Base-by-base conservation (phyloP, 2,888 invertebrate species). In the Lacanobia wlatinum region DNA sequence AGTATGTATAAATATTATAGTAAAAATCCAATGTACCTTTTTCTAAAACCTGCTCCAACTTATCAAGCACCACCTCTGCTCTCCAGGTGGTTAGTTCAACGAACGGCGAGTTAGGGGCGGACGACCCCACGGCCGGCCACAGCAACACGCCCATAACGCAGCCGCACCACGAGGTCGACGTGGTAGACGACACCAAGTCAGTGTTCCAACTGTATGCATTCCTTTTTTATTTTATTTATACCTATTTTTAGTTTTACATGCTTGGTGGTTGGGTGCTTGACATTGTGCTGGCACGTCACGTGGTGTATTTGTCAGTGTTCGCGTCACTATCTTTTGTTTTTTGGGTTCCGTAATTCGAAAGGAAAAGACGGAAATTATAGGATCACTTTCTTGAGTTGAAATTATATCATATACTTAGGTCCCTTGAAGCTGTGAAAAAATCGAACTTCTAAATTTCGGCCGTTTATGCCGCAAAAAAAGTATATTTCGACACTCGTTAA, bases 121-220 rank as follows among this genome's bases (percentile, higher is more conserved):
- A 99, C 95, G 99, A 99, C 96, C 99, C 99, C 43, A 99, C 98
- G 70, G 99, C 99, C 80, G 99, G 99, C 80, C 99, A 99, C 96
- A 99, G 99, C 95, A 99, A 99, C 96, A 99, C 99, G 90, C 99
- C 99, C 86, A 99, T 99, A 94, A 98, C 99, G 86, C 98, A 98
- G 93, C 97, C 97, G 84, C 98, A 98, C 94, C 98, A 98, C 93
- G 99, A 99, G 96, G 98, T 99, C 83, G 99, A 99, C 95, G 98
- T 99, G 92, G 98, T 98, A 90, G 99, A 99, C 96, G 99, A 99
- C 97, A 99, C 99, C 97, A 99, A 99, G 99, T 99, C 97, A 97
- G 98, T 97, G 96, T 95, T 94, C 88, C 94, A 94, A 94, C 94
- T 94, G 94, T 95, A 94, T 91, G 94, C 92, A 91, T 84, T 70